Evolutionary conservation across 1,140 invertebrate genomes (phyloP), one percentile per base, ranked within the genome.

Genomic region (Macrobrachium rosenbergii): DNA sequence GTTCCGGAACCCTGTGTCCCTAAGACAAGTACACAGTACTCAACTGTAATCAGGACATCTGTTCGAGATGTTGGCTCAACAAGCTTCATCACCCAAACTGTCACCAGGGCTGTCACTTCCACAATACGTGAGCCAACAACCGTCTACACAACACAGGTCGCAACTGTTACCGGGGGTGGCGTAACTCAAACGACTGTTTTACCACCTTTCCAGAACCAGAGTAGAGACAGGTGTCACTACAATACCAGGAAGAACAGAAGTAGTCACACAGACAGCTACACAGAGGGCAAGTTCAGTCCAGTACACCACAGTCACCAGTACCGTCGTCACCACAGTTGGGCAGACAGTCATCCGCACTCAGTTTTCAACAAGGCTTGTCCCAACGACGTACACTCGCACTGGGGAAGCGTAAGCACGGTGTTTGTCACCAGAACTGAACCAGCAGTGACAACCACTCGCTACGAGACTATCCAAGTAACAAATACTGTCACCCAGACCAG

Each of bases 311-410:
- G 43, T 76, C 67, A 16, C 6, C 28, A 81, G 17, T 58, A 87
- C 85, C n/a, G 17, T 81, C 5, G 12, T 64, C 17, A 82, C 23
- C 64, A 87, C 85, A 5, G 58, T 87, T 6, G 85, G 85, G 8
- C 58, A 69, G 59, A 87, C 85, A 28, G n/a, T 52, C 59, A 87
- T 78, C 10, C 19, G 59, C 5, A 87, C 85, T 1, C 23, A 52
- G 16, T 2, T 64, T 0, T 75, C 78, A 60, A 87, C 85, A 14
- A 52, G 45, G 69, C 23, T 87, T 5, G 60, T 87, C 5, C 78
- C 85, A 21, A 87, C 85, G 10, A 87, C 79, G n/a, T 87, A 82
- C 69, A 87, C 85, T 10, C 64, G 67, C 59, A 87, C 85, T 5
- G n/a, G 17, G 73, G 45, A 16, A 16, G 28, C 6, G 79, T 64